Percentiles rank a stretch among this genome's conserved stretches.
Evolutionary conservation across 2,113 vertebrate genomes (phyloP).

Genomic region (Pogonocichla stellata): DNA sequence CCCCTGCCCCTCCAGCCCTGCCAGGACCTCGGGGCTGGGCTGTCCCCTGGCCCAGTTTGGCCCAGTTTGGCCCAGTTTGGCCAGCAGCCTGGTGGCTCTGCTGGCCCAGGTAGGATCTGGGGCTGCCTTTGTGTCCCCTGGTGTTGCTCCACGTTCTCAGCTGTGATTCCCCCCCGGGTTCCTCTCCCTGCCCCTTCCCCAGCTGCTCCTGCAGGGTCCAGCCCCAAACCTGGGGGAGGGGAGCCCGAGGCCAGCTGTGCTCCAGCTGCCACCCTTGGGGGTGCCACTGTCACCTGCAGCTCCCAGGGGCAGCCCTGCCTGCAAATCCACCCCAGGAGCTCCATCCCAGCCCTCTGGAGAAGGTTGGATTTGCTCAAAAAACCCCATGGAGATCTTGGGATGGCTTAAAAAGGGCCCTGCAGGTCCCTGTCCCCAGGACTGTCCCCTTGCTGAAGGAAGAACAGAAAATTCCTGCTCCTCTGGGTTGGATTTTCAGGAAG

Average conservation of each 20-base stretch:
- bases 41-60: background rate
- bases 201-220: background rate
- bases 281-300: background rate
- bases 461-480: background rate
- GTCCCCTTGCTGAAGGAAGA: background rate
- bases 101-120: background rate
- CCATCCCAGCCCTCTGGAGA: background rate
- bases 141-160: background rate
- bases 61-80: background rate
- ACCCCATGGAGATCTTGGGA: accelerated
- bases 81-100: background rate
- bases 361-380: background rate
- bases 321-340: background rate
- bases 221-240: background rate
- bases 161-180: background rate
- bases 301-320: background rate
- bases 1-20: background rate
- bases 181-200: background rate
- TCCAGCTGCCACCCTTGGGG: background rate
- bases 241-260: too few relatives aligned
- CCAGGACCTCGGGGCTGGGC: background rate
- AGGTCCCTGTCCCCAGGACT: accelerated
- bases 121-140: background rate
- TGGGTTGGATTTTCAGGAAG: background rate
- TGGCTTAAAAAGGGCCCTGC: background rate